These are phyloP conservation scores for Patella pellucida DNA, from an alignment of 2,888 invertebrate species.

Conservation along the genomic window DNA sequence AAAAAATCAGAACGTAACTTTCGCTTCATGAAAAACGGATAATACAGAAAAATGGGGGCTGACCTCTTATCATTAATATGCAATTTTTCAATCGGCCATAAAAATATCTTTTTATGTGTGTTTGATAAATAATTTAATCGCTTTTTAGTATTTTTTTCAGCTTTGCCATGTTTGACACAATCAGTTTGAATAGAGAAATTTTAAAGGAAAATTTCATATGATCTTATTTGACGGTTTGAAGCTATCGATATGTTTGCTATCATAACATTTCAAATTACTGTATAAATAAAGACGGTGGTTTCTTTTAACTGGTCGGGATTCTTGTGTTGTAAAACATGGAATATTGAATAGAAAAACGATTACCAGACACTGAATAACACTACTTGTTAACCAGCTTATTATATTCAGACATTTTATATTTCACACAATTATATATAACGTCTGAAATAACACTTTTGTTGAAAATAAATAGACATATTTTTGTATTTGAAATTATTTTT, in stretches of 20 bases:
- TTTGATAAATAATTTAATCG: not conserved
- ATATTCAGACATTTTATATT: no score
- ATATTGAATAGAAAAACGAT: no score
- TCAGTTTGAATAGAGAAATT: constrained; percentile 4
- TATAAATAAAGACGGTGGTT: not conserved
- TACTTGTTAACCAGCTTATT: no score
- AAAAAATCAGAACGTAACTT: not conserved
- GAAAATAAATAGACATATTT: no score
- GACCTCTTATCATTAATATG: constrained; percentile 5
- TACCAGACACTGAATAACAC: no score
- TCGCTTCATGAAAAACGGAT: constrained; percentile 5
- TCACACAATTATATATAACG: no score
- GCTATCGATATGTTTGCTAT: constrained; percentile 10
- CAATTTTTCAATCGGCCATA: not conserved
- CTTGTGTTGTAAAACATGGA: no score
- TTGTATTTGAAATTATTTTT: no score
- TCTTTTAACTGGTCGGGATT: not conserved
- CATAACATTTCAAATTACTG: constrained; percentile 3
- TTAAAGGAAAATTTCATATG: not conserved
- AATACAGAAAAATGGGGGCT: not conserved
- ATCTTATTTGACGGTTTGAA: not conserved
- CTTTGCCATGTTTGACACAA: not conserved
- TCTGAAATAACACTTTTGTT: no score
- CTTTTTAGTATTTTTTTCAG: not conserved
- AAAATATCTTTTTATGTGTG: not conserved